Conservation (phyloP, 2,888 invertebrate species). For the Caenorhabditis uteleia region DNA sequence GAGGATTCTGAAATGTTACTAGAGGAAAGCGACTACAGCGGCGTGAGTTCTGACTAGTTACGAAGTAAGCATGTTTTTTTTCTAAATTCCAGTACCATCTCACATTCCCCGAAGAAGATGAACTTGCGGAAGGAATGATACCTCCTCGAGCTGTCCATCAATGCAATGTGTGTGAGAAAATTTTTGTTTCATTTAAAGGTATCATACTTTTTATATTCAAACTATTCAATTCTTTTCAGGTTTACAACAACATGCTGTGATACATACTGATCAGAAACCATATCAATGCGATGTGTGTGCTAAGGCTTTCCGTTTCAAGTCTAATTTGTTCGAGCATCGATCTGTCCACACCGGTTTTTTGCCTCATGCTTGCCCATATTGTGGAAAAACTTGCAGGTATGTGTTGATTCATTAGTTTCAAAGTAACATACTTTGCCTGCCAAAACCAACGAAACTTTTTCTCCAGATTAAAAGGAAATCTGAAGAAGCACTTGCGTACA, state of each 20-base stretch:
- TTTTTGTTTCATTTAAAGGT: conserved; percentile 70
- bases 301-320: conserved; percentile 68
- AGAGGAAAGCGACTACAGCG: conserved; percentile 28
- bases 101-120: conserved; percentile 43
- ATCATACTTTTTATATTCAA: no score
- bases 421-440: neutral
- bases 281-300: conserved; percentile 68
- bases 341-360: conserved; percentile 68
- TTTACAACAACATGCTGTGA: conserved; percentile 69
- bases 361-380: conserved; percentile 67
- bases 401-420: no score
- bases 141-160: conserved; percentile 64
- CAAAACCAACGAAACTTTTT: neutral
- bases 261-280: conserved; percentile 69
- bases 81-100: conserved; percentile 27
- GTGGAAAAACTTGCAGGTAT: conserved; percentile 69
- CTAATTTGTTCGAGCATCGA: conserved; percentile 69
- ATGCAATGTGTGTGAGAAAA: conserved; percentile 68
- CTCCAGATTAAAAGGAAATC: conserved; percentile 61
- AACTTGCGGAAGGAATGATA: conserved; percentile 41
- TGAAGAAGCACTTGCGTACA: conserved; percentile 69
- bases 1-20: conserved; percentile 26
- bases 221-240: no score
- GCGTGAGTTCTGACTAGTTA: no score
- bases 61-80: neutral